Percentiles rank a stretch among this genome's conserved stretches.
Conservation (phyloP, 2,797 vertebrate species). For the Acipenser transmontanus region DNA sequence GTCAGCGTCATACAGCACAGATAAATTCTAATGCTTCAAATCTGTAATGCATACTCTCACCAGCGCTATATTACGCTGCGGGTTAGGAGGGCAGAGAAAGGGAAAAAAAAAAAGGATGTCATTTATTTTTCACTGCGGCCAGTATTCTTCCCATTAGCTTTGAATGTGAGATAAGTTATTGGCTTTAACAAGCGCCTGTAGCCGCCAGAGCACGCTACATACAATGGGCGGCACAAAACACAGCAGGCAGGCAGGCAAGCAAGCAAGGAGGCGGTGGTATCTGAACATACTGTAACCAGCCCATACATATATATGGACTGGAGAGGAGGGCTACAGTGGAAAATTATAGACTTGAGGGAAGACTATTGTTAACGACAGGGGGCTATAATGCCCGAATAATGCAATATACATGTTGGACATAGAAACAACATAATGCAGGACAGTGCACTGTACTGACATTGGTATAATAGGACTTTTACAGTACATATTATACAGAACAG, state of each 20-base stretch:
- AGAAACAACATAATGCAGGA: no score
- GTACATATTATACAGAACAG: no score
- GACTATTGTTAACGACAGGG: no score
- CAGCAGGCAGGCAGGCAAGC: constrained; percentile 31
- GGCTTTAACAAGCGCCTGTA: constrained; percentile 70
- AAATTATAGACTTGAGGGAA: no score
- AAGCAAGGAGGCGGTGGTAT: no score
- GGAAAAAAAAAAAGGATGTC: constrained; percentile 55
- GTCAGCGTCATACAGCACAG: constrained; percentile 75
- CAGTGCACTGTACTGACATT: no score
- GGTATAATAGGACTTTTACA: no score
- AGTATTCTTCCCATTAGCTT: constrained; percentile 88
- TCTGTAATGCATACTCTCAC: constrained; percentile 82
- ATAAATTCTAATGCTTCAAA: constrained; percentile 89
- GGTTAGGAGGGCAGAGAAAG: constrained; percentile 79
- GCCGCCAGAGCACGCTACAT: constrained; percentile 60
- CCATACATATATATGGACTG: background rate
- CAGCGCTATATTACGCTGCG: constrained; percentile 70
- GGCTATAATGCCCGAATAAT: no score
- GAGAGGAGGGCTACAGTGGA: no score
- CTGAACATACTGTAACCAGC: background rate
- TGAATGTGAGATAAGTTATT: constrained; percentile 74
- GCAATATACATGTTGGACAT: no score
- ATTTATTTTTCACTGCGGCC: constrained; percentile 91
- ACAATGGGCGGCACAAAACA: constrained; percentile 36